Conservation (phyloP, 92 coral and sea anemone species). For the Montipora capitata region DNA sequence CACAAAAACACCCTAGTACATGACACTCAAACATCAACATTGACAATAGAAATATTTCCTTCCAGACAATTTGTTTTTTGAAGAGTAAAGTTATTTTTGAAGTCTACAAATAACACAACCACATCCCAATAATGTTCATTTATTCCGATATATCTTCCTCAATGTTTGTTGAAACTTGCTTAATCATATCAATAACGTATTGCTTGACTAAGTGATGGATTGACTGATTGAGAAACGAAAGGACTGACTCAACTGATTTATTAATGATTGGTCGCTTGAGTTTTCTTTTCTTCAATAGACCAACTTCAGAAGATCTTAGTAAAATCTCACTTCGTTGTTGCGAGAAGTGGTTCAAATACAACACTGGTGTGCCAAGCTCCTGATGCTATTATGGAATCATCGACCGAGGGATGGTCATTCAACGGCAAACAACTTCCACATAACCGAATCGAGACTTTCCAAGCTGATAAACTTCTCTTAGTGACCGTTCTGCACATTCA, state of each 20-base stretch:
- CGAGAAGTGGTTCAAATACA: slow-evolving; percentile 18
- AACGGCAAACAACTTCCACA: neutral
- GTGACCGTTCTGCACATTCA: slow-evolving; percentile 4
- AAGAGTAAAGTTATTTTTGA: too few relatives aligned
- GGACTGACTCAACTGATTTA: neutral
- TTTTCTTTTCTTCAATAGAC: neutral
- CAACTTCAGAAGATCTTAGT: neutral
- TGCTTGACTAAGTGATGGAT: too few relatives aligned
- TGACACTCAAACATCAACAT: too few relatives aligned
- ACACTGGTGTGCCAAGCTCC: slow-evolving; percentile 10
- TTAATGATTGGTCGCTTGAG: neutral
- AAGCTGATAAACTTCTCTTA: neutral
- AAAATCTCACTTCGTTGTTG: slow-evolving; percentile 1
- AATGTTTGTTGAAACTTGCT: too few relatives aligned
- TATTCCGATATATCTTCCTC: too few relatives aligned
- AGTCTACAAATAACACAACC: too few relatives aligned
- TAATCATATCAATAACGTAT: too few relatives aligned
- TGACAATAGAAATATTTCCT: too few relatives aligned
- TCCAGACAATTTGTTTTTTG: too few relatives aligned
- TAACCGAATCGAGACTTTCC: neutral
- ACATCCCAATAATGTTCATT: too few relatives aligned
- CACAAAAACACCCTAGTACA: too few relatives aligned
- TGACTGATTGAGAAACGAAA: neutral
- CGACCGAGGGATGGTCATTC: neutral
- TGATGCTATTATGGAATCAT: neutral